Percentiles rank a stretch among this genome's conserved stretches.
phyloP scores from a whole-genome alignment of 2,888 invertebrate species.

The Cybosia mesomella region DNA sequence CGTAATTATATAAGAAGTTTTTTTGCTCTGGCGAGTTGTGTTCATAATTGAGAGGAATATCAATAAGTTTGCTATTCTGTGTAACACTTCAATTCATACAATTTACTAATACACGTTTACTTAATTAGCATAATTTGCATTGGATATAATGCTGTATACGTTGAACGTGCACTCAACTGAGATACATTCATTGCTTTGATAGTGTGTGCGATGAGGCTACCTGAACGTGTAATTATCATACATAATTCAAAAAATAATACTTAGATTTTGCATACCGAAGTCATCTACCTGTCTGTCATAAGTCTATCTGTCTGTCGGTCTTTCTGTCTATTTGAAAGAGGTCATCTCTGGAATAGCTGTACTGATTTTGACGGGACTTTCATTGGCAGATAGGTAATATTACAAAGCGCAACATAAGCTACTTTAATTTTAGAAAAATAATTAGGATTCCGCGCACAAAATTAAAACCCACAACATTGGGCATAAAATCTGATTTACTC shows the following conservation, averaged over 20 bases:
- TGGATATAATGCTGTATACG: slow-evolving; percentile 45
- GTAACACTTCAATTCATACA: slow-evolving; percentile 34
- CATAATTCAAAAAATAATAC: neutral
- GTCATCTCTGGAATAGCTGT: too few relatives aligned
- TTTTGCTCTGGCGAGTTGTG: neutral
- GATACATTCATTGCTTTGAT: slow-evolving; percentile 37
- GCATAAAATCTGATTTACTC: too few relatives aligned
- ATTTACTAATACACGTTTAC: slow-evolving; percentile 46
- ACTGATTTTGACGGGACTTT: too few relatives aligned
- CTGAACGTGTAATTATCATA: slow-evolving; percentile 22
- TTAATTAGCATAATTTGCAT: slow-evolving; percentile 68
- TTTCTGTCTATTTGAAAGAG: too few relatives aligned
- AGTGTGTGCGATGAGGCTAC: neutral
- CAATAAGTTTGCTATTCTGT: slow-evolving; percentile 54
- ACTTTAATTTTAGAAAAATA: too few relatives aligned
- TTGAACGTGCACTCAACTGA: slow-evolving; percentile 29
- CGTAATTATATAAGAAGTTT: neutral
- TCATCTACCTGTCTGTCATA: too few relatives aligned
- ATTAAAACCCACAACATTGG: too few relatives aligned
- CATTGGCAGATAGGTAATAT: too few relatives aligned
- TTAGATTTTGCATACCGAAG: neutral
- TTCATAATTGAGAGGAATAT: slow-evolving; percentile 58
- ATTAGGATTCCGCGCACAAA: too few relatives aligned
- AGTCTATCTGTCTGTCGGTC: too few relatives aligned
- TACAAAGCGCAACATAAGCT: too few relatives aligned